phyloP scores from a whole-genome alignment of 2,797 vertebrate species.

The Arnoldichthys spilopterus region DNA sequence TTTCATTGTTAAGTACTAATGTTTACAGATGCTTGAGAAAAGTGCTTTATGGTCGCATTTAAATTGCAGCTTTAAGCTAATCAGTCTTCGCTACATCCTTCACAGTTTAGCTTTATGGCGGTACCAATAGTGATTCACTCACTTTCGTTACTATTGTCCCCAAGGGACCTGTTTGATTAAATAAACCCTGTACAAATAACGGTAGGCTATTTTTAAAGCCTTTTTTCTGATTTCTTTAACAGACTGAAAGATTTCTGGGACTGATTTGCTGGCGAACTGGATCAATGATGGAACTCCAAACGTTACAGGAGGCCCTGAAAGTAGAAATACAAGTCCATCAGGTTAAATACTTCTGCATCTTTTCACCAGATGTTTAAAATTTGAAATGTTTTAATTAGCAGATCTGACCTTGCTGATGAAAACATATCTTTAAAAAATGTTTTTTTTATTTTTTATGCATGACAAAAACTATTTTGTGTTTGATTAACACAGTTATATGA shows the following conservation, averaged over 20 bases:
- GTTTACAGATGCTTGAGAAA: neutral
- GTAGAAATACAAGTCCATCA: constrained; percentile 99
- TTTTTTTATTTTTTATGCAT: too few species aligned
- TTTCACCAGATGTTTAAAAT: neutral
- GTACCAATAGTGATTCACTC: constrained; percentile 4
- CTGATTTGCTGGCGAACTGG: constrained; percentile 88
- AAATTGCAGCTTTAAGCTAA: neutral
- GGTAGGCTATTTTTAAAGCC: neutral
- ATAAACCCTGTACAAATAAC: neutral
- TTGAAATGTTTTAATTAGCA: neutral
- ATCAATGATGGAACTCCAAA: constrained; percentile 98
- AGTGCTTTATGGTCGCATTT: neutral
- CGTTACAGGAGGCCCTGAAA: constrained; percentile 99
- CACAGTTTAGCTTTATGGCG: neutral
- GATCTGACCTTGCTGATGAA: neutral
- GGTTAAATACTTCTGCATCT: constrained; percentile 73
- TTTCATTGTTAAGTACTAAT: neutral
- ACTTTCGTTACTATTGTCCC: neutral
- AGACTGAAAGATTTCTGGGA: constrained; percentile 79
- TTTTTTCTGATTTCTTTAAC: constrained; percentile 42
- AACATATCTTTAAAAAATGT: neutral
- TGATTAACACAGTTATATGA: neutral
- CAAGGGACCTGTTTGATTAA: constrained; percentile 3
- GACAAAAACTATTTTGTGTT: too few species aligned
- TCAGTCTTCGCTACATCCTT: neutral